Conservation (phyloP, 1,140 invertebrate species). For the Aphis craccivora region DNA sequence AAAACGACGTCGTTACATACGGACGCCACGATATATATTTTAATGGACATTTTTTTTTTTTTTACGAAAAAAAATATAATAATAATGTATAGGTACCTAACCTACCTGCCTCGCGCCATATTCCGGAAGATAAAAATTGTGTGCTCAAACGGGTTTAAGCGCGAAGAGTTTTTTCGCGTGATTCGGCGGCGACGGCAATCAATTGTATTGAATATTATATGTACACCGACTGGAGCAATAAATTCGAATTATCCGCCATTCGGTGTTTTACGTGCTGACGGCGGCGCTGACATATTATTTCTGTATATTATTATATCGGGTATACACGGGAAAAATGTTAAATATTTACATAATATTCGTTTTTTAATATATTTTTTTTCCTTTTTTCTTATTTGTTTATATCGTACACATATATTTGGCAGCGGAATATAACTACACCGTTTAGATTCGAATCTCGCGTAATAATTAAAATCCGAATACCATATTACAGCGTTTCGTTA, state of each 20-base stretch:
- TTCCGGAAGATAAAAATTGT: constrained; percentile 17
- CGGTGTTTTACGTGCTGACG: not conserved
- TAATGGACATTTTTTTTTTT: constrained; percentile 6
- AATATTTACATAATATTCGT: constrained; percentile 16
- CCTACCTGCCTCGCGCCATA: not conserved
- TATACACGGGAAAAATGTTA: not conserved
- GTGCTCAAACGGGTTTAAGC: constrained; percentile 34
- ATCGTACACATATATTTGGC: not conserved
- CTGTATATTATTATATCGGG: constrained; percentile 2
- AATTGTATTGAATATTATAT: constrained; percentile 30
- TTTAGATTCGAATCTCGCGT: not conserved
- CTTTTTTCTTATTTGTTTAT: not conserved
- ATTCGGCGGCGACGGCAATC: constrained; percentile 21
- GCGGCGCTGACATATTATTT: constrained; percentile 21
- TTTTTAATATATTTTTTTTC: not conserved
- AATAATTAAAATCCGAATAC: not conserved
- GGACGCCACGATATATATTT: not conserved
- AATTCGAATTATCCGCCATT: constrained; percentile 5
- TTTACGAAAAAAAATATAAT: constrained; percentile 15
- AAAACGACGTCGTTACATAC: constrained; percentile 40
- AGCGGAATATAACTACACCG: not conserved
- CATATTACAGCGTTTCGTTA: not conserved
- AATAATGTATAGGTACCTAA: not conserved
- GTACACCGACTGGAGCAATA: constrained; percentile 18
- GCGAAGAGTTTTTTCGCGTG: constrained; percentile 21